Percentiles rank a stretch among this genome's conserved stretches.
phyloP scores from a whole-genome alignment of 2,888 invertebrate genomes.

The Andrena camellia region DNA sequence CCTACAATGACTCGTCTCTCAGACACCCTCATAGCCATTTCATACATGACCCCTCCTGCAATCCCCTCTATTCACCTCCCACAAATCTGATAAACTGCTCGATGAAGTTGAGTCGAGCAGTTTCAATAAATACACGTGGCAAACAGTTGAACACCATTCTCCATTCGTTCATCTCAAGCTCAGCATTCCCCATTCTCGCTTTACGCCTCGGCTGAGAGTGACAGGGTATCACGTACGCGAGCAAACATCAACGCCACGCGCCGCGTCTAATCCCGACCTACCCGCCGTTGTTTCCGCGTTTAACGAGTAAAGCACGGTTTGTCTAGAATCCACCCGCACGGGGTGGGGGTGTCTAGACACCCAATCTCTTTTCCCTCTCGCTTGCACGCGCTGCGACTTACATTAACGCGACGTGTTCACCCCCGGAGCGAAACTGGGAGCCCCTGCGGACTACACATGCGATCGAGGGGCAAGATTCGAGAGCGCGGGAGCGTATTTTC shows the following conservation, averaged over 20 bases:
- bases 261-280: conserved; percentile 3
- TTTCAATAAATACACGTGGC: too few species aligned
- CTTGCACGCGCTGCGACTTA: conserved; percentile 23
- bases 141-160: not conserved
- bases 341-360: conserved; percentile 70
- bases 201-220: conserved; percentile 21
- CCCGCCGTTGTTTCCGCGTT: conserved; percentile 41
- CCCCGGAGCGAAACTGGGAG: conserved; percentile 24
- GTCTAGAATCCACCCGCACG: conserved; percentile 24
- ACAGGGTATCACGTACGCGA: not conserved
- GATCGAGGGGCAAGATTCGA: conserved; percentile 32
- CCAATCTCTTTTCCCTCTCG: conserved; percentile 60
- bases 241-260: not conserved
- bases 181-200: not conserved
- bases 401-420: conserved; percentile 45
- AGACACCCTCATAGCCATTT: too few species aligned
- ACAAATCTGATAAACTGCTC: too few species aligned
- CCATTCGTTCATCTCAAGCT: not conserved
- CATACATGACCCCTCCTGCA: too few species aligned
- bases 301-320: conserved; percentile 37
- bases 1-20: too few species aligned
- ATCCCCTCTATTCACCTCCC: too few species aligned
- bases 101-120: too few species aligned
- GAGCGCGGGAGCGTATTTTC: conserved; percentile 12
- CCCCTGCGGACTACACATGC: conserved; percentile 23